Evolutionary conservation across 1,140 invertebrate genomes (phyloP).

Genomic region (Cydia splendana): DNA sequence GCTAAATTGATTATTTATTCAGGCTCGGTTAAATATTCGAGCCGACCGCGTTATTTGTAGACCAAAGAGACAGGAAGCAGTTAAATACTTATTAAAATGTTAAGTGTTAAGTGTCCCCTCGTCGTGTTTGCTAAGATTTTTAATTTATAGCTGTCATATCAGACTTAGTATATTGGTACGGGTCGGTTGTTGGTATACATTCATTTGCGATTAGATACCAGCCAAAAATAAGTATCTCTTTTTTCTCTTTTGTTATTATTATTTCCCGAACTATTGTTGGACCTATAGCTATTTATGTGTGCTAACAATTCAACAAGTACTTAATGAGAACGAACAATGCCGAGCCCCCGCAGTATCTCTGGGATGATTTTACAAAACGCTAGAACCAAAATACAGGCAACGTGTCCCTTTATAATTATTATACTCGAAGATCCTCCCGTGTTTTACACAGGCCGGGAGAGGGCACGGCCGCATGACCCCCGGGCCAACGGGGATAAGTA

Average conservation of each 20-base stretch:
- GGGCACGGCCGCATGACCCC: slow-evolving; percentile 68
- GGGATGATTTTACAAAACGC: slow-evolving; percentile 57
- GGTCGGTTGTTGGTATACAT: background rate
- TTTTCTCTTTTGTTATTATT: background rate
- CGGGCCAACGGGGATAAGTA: slow-evolving; percentile 70
- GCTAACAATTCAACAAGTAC: slow-evolving; percentile 46
- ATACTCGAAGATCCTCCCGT: slow-evolving; percentile 60
- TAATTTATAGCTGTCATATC: slow-evolving; percentile 37
- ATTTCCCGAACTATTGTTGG: background rate
- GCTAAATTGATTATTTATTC: slow-evolving; percentile 77
- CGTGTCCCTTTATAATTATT: slow-evolving; percentile 62
- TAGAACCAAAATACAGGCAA: slow-evolving; percentile 48
- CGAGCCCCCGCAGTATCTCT: slow-evolving; percentile 47
- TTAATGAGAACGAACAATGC: slow-evolving; percentile 41
- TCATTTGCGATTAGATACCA: background rate
- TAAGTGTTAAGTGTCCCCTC: slow-evolving; percentile 43
- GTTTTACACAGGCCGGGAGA: slow-evolving; percentile 44
- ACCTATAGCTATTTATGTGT: background rate
- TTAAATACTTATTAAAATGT: slow-evolving; percentile 63
- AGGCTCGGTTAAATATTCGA: slow-evolving; percentile 72
- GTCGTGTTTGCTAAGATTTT: slow-evolving; percentile 57
- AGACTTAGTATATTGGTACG: background rate
- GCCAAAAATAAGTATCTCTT: background rate
- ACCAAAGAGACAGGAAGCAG: slow-evolving; percentile 66
- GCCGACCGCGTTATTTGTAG: slow-evolving; percentile 70